Conservation (phyloP, 2,113 vertebrate genomes). For the Odocoileus hemionus region DNA sequence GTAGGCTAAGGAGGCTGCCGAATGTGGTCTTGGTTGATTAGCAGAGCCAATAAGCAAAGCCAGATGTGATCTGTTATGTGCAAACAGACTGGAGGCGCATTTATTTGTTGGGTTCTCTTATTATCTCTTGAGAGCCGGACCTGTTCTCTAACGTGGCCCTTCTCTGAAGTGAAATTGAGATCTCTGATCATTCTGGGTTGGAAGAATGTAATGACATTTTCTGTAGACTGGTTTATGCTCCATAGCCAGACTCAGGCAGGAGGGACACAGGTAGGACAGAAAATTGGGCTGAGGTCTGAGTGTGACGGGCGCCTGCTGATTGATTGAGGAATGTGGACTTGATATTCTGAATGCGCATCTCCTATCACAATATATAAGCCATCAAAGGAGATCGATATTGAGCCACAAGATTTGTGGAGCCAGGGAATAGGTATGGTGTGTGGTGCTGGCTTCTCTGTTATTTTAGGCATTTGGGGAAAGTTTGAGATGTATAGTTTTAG, state of each 20-base stretch:
- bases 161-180: constrained; percentile 21
- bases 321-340: neutral
- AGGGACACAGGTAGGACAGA: neutral
- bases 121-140: neutral
- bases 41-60: constrained; percentile 37
- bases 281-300: neutral
- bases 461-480: neutral
- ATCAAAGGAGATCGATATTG: neutral
- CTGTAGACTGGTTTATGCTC: neutral
- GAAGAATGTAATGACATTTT: neutral
- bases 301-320: neutral
- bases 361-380: neutral
- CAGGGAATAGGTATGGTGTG: neutral
- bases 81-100: neutral
- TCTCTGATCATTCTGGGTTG: neutral
- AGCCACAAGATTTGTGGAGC: neutral
- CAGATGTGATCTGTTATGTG: neutral
- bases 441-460: neutral
- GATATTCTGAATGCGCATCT: neutral
- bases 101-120: neutral
- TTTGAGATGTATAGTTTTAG: neutral
- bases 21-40: constrained; percentile 4
- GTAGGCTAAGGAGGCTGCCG: neutral
- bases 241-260: neutral
- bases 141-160: neutral